Percentiles rank a stretch among this genome's conserved stretches.
Evolutionary conservation across 2,113 vertebrate species (phyloP).

Genomic region (Dinomys branickii): DNA sequence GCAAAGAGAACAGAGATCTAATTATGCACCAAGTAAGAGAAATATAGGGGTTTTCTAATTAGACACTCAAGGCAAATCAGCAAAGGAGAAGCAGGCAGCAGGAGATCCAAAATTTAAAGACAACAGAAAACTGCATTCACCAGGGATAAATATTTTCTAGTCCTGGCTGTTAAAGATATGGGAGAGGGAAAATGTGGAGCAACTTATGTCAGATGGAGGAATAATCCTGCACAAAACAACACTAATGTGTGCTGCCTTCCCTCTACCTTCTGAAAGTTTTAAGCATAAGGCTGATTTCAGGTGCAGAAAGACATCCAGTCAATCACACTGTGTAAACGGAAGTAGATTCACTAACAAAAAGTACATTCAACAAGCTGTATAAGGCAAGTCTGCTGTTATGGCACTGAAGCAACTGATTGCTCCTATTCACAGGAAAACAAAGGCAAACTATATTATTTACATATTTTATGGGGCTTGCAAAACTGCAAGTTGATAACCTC

Average conservation of each 20-base stretch:
- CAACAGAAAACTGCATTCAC: background rate
- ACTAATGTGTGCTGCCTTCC: background rate
- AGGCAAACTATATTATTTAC: background rate
- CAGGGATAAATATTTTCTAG: background rate
- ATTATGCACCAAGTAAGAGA: background rate
- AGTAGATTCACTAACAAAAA: background rate
- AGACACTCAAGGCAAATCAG: background rate
- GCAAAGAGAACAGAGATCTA: background rate
- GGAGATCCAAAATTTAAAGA: slow-evolving; percentile 14
- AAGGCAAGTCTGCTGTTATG: background rate
- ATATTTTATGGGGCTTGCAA: background rate
- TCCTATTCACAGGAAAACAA: background rate
- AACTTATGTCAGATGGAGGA: background rate
- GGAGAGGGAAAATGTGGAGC: background rate
- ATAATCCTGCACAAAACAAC: background rate
- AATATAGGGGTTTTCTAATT: slow-evolving; percentile 50
- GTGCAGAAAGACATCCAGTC: background rate
- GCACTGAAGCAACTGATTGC: background rate
- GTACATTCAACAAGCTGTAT: background rate
- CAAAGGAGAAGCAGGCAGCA: background rate
- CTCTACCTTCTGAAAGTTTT: background rate
- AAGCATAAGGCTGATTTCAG: background rate
- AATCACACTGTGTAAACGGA: background rate
- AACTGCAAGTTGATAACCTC: background rate
- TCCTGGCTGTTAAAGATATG: background rate